Evolutionary conservation across 1,140 invertebrate species (phyloP).

Genomic region (Macrobrachium rosenbergii): DNA sequence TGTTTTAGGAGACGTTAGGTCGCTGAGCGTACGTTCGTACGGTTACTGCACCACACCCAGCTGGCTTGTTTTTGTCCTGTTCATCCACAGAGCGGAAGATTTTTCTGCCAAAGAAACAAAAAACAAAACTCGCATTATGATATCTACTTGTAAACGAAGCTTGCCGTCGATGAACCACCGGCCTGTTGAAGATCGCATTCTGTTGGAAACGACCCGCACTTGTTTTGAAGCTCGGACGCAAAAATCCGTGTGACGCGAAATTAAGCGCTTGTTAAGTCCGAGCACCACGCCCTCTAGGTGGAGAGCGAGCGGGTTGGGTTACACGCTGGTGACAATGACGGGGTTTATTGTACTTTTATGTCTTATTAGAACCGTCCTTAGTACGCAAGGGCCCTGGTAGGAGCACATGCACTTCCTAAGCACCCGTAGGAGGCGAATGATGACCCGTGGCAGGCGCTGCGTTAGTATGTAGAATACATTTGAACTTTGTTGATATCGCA

Average conservation of each 20-base stretch:
- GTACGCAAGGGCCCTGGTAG: not conserved
- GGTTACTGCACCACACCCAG: slow-evolving; percentile 43
- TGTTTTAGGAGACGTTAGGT: not conserved
- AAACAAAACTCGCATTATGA: no score
- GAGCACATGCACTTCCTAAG: not conserved
- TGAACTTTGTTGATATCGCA: not conserved
- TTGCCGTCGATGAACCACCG: no score
- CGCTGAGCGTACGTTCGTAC: not conserved
- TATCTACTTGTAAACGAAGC: no score
- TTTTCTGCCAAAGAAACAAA: no score
- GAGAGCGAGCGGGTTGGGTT: slow-evolving; percentile 40
- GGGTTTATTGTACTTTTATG: slow-evolving; percentile 33
- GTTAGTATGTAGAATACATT: no score
- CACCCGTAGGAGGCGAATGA: not conserved
- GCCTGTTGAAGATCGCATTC: no score
- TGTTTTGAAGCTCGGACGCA: no score
- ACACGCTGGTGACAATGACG: slow-evolving; percentile 27
- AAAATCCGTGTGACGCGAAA: not conserved
- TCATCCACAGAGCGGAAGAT: not conserved
- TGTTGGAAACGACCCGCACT: no score
- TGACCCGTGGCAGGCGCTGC: not conserved
- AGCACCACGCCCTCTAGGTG: slow-evolving; percentile 33
- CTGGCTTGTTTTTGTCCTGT: slow-evolving; percentile 21
- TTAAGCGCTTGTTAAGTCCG: slow-evolving; percentile 7
- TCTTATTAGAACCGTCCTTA: not conserved